Evolutionary conservation across 2,888 invertebrate species (phyloP).

Genomic region (Rhingia rostrata): DNA sequence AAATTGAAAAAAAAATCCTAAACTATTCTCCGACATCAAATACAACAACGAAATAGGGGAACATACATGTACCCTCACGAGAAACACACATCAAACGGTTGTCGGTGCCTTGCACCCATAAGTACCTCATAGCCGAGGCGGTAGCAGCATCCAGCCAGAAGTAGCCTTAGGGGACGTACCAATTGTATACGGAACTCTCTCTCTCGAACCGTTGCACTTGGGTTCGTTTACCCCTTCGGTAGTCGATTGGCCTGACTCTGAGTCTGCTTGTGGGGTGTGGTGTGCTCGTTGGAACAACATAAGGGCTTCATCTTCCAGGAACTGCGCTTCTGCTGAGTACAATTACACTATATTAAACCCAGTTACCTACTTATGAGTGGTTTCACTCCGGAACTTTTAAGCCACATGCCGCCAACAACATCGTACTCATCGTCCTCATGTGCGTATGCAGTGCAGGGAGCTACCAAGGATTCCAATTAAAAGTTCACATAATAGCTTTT

Average conservation of each 20-base stretch:
- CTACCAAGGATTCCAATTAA: constrained; percentile 69
- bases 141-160: constrained; percentile 30
- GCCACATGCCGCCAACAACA: constrained; percentile 21
- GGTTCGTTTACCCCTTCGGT: constrained; percentile 50
- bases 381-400: constrained; percentile 54
- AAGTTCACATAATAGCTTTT: constrained; percentile 73
- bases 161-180: constrained; percentile 20
- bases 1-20: too few species aligned
- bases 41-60: constrained; percentile 19
- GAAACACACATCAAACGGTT: constrained; percentile 16
- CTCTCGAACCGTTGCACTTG: constrained; percentile 19
- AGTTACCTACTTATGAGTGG: constrained; percentile 68
- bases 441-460: constrained; percentile 26
- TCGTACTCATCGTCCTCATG: constrained; percentile 5
- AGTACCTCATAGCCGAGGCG: constrained; percentile 24
- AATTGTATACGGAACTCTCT: constrained; percentile 21
- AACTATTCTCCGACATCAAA: neutral
- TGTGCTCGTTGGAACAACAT: neutral
- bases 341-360: constrained; percentile 62
- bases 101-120: constrained; percentile 24
- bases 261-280: neutral
- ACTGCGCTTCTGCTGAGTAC: constrained; percentile 19
- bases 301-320: constrained; percentile 23
- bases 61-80: constrained; percentile 13
- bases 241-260: constrained; percentile 24